Conservation (phyloP, 2,113 vertebrate genomes). For the Equus quagga region DNA sequence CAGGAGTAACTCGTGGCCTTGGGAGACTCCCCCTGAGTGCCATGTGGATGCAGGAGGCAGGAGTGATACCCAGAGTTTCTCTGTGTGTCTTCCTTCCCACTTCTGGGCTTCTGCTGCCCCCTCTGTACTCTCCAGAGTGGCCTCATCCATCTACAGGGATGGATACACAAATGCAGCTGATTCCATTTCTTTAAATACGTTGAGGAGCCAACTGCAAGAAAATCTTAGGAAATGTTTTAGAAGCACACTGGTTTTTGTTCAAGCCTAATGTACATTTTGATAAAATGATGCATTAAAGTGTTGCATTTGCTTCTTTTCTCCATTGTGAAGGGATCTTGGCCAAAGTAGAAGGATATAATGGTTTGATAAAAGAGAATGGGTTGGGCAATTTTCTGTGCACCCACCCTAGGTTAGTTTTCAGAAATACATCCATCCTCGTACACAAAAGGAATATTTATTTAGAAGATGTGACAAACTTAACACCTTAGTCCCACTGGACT, state of each 20-base stretch:
- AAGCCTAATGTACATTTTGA: neutral
- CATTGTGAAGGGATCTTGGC: neutral
- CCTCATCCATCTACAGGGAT: accelerated
- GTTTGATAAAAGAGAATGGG: neutral
- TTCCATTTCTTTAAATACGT: neutral
- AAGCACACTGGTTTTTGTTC: neutral
- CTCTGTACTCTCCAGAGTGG: accelerated
- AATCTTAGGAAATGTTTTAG: neutral
- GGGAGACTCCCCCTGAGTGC: neutral
- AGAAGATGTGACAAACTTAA: neutral
- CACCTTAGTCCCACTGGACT: neutral
- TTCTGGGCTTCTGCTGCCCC: neutral
- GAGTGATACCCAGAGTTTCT: neutral
- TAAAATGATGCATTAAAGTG: neutral
- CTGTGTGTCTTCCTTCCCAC: accelerated
- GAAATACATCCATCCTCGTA: neutral
- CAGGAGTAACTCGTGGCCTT: neutral
- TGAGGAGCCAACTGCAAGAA: neutral
- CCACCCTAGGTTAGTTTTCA: neutral
- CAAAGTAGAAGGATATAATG: neutral
- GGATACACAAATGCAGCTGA: too few relatives aligned
- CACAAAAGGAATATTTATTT: neutral
- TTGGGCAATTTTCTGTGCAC: neutral
- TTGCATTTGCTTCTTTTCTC: neutral
- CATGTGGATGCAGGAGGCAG: accelerated